These are phyloP conservation scores for Isurus oxyrinchus DNA, from an alignment of 2,113 vertebrate species.

Conservation along the genomic window DNA sequence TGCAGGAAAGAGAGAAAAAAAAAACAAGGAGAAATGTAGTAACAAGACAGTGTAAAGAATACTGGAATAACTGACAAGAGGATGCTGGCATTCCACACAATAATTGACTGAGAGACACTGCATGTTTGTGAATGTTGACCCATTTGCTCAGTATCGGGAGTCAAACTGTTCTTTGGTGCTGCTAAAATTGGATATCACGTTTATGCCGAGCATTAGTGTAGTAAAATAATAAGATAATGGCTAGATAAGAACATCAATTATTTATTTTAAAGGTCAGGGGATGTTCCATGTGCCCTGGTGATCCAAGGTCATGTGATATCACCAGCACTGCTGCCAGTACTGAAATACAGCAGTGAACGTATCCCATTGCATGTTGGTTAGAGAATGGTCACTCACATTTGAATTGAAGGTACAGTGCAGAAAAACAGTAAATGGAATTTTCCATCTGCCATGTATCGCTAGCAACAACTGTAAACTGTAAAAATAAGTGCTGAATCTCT, in stretches of 20 bases:
- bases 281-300: constrained; percentile 9
- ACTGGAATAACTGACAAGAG: not conserved
- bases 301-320: constrained; percentile 19
- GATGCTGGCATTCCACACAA: not conserved
- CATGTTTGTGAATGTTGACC: not conserved
- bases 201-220: not conserved
- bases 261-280: constrained; percentile 20
- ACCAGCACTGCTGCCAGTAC: not conserved
- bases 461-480: not conserved
- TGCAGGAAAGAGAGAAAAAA: not conserved
- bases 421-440: not conserved
- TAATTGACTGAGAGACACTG: not conserved
- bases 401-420: not conserved
- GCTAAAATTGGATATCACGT: constrained; percentile 9
- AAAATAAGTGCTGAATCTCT: not conserved
- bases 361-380: not conserved
- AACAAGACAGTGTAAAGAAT: not conserved
- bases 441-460: not conserved
- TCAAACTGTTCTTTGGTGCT: not conserved
- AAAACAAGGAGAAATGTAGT: not conserved
- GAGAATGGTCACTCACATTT: not conserved
- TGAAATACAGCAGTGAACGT: not conserved
- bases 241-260: constrained; percentile 6
- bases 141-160: not conserved
- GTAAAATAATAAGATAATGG: constrained; percentile 25